phyloP scores from a whole-genome alignment of 2,888 invertebrate species.

The Encarsia formosa region DNA sequence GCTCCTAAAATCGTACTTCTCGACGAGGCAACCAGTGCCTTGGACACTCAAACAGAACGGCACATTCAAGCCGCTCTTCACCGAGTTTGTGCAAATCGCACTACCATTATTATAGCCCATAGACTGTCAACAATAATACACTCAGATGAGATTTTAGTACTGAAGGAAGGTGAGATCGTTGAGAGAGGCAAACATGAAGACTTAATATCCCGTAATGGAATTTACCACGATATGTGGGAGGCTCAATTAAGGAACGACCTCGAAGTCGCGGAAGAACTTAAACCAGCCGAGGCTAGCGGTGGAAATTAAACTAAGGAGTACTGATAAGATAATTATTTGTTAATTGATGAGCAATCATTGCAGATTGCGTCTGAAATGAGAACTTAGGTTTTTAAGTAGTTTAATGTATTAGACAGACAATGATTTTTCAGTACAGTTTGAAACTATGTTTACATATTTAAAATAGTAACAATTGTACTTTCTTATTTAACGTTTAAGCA shows the following conservation, averaged over 20 bases:
- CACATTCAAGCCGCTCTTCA: slow-evolving; percentile 63
- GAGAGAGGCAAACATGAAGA: slow-evolving; percentile 77
- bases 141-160: slow-evolving; percentile 89
- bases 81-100: slow-evolving; percentile 77
- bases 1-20: slow-evolving; percentile 84
- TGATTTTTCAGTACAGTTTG: no score
- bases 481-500: no score
- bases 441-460: no score
- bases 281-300: no score
- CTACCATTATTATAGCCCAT: slow-evolving; percentile 93
- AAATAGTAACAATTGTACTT: no score
- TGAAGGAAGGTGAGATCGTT: slow-evolving; percentile 85
- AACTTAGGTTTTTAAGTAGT: no score
- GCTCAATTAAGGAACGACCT: slow-evolving; percentile 78
- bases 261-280: no score
- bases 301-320: no score
- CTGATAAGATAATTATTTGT: no score
- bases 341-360: no score
- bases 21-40: slow-evolving; percentile 93
- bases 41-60: slow-evolving; percentile 93
- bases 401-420: no score
- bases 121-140: slow-evolving; percentile 90
- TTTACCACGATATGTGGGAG: slow-evolving; percentile 91
- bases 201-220: slow-evolving; percentile 56
- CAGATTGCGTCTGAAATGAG: no score